Conservation (phyloP, 2,113 vertebrate species). For the Silurus meridionalis region DNA sequence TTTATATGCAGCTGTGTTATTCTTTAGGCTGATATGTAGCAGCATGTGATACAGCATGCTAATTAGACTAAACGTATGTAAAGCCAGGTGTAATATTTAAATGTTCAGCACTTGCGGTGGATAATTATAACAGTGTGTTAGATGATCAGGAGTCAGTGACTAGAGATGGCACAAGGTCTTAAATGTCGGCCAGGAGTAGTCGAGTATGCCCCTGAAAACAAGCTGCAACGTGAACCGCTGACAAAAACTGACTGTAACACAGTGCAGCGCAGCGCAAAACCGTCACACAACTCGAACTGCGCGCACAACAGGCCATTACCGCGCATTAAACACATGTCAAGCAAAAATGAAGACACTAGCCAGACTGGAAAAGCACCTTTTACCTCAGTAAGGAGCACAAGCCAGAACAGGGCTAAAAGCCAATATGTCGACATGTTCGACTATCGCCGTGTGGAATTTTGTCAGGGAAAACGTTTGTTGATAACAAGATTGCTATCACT, state of each 20-base stretch:
- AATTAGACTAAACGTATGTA: neutral
- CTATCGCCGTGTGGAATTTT: neutral
- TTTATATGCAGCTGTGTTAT: neutral
- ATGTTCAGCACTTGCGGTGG: too few species aligned
- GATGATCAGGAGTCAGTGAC: neutral
- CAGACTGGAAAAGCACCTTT: conserved; percentile 7
- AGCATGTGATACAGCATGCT: neutral
- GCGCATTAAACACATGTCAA: neutral
- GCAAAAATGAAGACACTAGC: neutral
- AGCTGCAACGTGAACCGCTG: neutral
- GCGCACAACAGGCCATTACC: too few species aligned
- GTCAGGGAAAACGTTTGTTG: neutral
- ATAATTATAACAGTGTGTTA: neutral
- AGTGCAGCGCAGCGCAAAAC: neutral
- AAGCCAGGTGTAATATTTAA: neutral
- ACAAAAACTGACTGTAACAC: neutral
- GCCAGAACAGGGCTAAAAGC: neutral
- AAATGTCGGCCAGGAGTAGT: neutral
- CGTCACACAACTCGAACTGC: neutral
- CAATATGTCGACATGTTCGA: neutral
- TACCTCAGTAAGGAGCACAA: neutral
- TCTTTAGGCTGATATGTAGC: neutral
- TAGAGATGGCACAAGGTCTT: neutral
- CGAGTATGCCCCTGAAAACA: neutral
- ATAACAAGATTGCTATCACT: neutral